Base-by-base conservation (phyloP, 2,113 vertebrate genomes). In the Astatoreochromis straeleni region DNA sequence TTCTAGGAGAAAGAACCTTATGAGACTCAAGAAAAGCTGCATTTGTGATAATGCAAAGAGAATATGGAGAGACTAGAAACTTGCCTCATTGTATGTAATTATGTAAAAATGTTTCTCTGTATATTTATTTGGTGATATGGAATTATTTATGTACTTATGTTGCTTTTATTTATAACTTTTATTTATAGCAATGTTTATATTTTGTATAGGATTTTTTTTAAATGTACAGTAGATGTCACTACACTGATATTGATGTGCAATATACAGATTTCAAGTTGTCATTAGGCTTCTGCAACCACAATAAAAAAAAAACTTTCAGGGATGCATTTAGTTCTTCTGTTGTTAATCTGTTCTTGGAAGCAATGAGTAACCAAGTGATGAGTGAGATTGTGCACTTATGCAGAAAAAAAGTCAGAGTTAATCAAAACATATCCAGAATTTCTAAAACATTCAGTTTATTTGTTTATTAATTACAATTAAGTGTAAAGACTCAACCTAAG, bases 201-300 rank as follows among this genome's bases (percentile, higher is more conserved):
- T 80, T 90, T 82, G 68, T 70, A 38, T 55, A 7, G 0, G 49
- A 31, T 51, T 85, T 7, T 92, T 54, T 87, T 45, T 0, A 45
- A 7, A 86, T 75, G 24, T 75, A 1, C 42, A 49, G 85, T 88
- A 88, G 82, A 85, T 87, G 83, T 60, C 94, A 96, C 95, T 96
- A 95, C 93, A 89, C 93, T 89, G 38, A 49, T 90, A 75, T 83
- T 80, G 29, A 90, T n/a, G 92, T 95, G 87, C 90, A 94, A 93
- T 93, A 85, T 31, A 81, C 70, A 89, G 70, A 29, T 78, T 78
- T 78, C 26, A 51, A 35, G 26, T 10, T 6, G 75, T 84, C 40
- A 80, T 49, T 75, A 16, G 65, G 79, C 21, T 58, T 75, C 42
- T 29, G 31, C 54, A 58, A 58, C n/a, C 21, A 42, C 57, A 19